Evolutionary conservation across 2,888 invertebrate species (phyloP), one percentile per base, ranked within the genome.

Genomic region (Ichneumoninae sp.): DNA sequence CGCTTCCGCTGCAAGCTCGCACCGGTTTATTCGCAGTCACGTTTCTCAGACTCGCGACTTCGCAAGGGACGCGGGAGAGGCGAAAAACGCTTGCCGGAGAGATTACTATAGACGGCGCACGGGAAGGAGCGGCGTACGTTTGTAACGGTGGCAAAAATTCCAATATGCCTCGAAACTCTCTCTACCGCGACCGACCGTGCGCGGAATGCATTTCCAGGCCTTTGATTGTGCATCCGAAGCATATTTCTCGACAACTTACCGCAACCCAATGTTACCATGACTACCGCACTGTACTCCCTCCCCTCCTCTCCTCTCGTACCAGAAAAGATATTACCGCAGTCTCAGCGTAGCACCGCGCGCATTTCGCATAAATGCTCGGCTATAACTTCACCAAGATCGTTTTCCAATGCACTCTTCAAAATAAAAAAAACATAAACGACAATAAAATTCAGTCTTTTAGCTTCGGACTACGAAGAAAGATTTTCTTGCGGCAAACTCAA

Each of bases 161-260:
- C 92, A 92, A 92, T 92, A 92, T 92, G 90, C 90, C 89, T 89
- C 87, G 90, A 90, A 90, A 90, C 90, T 91, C 90, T 57, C 10
- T 57, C 44, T 47, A 47, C 44, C 57, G 57, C 57, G 86, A 86
- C 87, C 87, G 90, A 87, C 89, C 92, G 91, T 91, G 91, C 91
- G 89, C 88, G 89, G 92, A 93, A 93, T 92, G 92, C 91, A 91
- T 92, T 90, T 57, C 89, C 87, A 86, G 89, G 89, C 91, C 26
- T 91, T 91, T 92, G 93, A 93, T 93, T 92, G 93, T 92, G 92
- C 92, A 89, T 91, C 89, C 89, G 88, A 90, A 91, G 91, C 91
- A 92, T 91, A 93, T 92, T 92, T 92, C 91, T 90, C 88, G 90
- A 89, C 88, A 89, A 57, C 87, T 89, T 90, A 89, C 86, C 89